Evolutionary conservation across 2,113 vertebrate genomes (phyloP).

Genomic region (Lampris megalopsis): DNA sequence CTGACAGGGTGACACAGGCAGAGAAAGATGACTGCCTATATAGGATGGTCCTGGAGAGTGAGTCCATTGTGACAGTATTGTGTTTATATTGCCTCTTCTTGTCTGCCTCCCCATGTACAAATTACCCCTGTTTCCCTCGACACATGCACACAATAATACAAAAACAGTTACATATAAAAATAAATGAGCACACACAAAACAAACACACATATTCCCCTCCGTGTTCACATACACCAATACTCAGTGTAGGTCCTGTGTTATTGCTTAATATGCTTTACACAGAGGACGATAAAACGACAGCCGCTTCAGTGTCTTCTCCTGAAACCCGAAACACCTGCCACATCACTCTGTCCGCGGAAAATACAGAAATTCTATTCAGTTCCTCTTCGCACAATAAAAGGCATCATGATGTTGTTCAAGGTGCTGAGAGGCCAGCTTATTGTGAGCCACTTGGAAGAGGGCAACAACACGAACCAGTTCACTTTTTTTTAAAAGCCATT

Average conservation of each 20-base stretch:
- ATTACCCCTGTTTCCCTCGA: no score
- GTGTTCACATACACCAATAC: not conserved
- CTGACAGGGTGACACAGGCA: conserved; percentile 53
- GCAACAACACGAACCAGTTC: conserved; percentile 24
- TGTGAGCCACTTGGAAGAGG: conserved; percentile 37
- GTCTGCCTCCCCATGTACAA: conserved; percentile 21
- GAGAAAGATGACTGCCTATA: conserved; percentile 74
- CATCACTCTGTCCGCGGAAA: no score
- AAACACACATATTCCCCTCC: not conserved
- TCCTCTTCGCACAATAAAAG: conserved; percentile 21
- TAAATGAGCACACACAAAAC: not conserved
- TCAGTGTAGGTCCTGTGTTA: no score
- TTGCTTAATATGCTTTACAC: no score
- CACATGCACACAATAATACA: not conserved
- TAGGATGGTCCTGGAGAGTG: conserved; percentile 62
- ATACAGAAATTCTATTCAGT: conserved; percentile 25
- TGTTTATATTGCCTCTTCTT: conserved; percentile 22
- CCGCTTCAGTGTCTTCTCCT: no score
- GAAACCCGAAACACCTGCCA: no score
- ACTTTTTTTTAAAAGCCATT: conserved; percentile 48
- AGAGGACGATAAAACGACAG: no score
- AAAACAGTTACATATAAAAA: not conserved
- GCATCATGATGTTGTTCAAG: conserved; percentile 34
- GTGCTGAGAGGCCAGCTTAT: conserved; percentile 5
- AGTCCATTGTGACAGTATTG: conserved; percentile 51